Conservation (phyloP, 2,113 vertebrate species). For the Pluvianellus socialis region DNA sequence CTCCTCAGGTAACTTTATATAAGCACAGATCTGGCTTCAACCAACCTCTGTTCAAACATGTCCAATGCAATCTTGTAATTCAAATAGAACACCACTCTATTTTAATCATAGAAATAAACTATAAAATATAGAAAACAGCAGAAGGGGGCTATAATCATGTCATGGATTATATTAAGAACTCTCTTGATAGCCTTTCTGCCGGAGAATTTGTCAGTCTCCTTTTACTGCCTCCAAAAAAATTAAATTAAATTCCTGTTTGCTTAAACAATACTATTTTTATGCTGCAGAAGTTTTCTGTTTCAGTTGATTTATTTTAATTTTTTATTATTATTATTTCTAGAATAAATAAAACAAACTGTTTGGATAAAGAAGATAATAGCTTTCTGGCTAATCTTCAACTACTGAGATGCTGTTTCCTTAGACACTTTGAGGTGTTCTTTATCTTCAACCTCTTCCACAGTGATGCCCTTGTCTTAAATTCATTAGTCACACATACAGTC, state of each 20-base stretch:
- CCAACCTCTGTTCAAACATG: not conserved
- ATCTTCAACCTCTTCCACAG: not conserved
- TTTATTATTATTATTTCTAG: not conserved
- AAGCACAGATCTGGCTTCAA: not conserved
- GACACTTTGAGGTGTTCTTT: not conserved
- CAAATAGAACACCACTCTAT: not conserved
- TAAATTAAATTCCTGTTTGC: not conserved
- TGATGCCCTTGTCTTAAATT: not conserved
- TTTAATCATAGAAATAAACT: not conserved
- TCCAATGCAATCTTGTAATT: not conserved
- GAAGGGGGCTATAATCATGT: accelerated
- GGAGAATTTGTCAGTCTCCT: not conserved
- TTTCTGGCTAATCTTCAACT: not conserved
- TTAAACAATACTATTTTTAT: not conserved
- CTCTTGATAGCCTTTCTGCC: not conserved
- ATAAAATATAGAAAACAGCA: not conserved
- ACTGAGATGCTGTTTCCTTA: not conserved
- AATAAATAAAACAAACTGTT: not conserved
- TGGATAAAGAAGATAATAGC: not conserved
- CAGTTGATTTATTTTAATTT: not conserved
- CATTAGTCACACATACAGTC: not conserved
- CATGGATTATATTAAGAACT: not conserved
- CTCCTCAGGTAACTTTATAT: not conserved
- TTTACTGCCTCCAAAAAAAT: not conserved
- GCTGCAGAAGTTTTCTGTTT: not conserved